Conservation (phyloP, 2,888 invertebrate species). For the Andrena dorsata region DNA sequence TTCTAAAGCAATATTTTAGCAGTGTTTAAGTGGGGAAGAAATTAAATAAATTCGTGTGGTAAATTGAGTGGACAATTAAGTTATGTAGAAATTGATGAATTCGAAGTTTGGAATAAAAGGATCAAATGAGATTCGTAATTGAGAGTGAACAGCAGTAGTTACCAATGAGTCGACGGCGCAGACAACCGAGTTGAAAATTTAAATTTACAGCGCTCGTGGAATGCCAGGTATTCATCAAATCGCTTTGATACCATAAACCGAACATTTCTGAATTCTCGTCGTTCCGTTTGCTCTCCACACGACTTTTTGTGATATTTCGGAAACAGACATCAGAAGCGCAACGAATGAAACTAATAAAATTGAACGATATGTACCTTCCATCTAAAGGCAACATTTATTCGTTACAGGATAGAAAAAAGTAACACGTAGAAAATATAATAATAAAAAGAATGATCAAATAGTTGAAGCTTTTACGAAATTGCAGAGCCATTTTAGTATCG, state of each 20-base stretch:
- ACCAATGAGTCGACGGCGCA: background rate
- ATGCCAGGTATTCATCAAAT: background rate
- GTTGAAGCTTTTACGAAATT: no score
- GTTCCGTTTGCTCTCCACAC: background rate
- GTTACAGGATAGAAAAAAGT: no score
- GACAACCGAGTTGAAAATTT: background rate
- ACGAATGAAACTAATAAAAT: no score
- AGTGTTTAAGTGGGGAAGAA: no score
- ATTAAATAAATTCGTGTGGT: no score
- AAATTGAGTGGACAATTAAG: no score
- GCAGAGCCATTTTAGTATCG: no score
- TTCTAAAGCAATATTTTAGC: background rate
- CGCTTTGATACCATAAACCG: background rate
- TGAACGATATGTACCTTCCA: no score
- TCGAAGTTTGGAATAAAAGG: background rate
- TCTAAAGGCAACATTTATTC: background rate
- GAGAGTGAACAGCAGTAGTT: background rate
- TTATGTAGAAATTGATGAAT: no score
- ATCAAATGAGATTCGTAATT: background rate
- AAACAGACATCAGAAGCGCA: no score
- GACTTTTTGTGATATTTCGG: background rate
- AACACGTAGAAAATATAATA: no score
- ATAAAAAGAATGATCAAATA: no score
- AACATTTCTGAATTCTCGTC: background rate
- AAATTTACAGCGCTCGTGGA: background rate